Percentiles rank a stretch among this genome's conserved stretches.
These are phyloP conservation scores for Mercenaria mercenaria DNA, from an alignment of 1,140 invertebrate genomes.

Conservation along the genomic window DNA sequence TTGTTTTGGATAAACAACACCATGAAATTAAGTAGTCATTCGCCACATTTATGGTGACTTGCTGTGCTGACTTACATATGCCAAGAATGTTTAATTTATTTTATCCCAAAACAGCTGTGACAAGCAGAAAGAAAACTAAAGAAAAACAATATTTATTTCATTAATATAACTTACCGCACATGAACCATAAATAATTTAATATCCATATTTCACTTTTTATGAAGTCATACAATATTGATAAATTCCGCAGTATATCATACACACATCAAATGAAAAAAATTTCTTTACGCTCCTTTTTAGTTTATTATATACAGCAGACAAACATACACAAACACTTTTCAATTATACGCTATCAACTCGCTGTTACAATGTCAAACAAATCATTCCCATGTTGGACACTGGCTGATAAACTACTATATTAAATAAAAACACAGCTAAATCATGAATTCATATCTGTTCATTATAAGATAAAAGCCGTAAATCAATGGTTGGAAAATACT, in stretches of 20 bases:
- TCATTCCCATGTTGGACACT: neutral
- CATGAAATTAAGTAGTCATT: too few relatives aligned
- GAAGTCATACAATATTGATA: neutral
- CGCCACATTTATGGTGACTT: too few relatives aligned
- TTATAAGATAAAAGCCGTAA: conserved; percentile 31
- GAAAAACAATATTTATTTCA: neutral
- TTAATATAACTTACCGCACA: neutral
- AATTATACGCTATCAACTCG: neutral
- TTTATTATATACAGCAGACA: neutral
- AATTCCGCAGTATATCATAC: neutral
- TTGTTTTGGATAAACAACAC: too few relatives aligned
- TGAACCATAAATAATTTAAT: neutral
- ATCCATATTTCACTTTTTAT: conserved; percentile 14
- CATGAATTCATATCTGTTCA: conserved; percentile 29
- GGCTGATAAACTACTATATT: neutral
- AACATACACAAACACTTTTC: conserved; percentile 15
- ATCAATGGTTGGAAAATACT: neutral
- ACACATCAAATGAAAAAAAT: neutral
- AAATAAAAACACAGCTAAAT: neutral
- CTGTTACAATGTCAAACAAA: conserved; percentile 5
- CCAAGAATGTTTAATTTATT: too few relatives aligned
- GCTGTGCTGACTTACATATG: too few relatives aligned
- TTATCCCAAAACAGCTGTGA: neutral
- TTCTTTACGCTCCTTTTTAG: neutral
- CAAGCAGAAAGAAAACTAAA: neutral